These are phyloP conservation scores for Scaptomyza pallida DNA, from an alignment of 1,140 invertebrate genomes.

Conservation along the genomic window DNA sequence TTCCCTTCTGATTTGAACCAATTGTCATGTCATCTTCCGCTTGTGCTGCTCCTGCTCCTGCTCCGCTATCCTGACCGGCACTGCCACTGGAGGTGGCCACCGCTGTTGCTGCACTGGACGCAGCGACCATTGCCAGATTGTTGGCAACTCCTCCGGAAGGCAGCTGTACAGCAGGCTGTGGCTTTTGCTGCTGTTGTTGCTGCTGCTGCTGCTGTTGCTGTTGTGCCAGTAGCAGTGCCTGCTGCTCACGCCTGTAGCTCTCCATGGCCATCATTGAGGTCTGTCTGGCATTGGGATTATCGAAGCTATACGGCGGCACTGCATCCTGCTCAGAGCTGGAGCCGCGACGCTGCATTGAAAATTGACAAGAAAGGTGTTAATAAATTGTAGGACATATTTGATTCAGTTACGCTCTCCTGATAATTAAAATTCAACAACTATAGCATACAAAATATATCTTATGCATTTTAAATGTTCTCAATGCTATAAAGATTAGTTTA, in stretches of 20 bases:
- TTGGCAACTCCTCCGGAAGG: conserved; percentile 45
- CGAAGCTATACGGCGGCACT: conserved; percentile 80
- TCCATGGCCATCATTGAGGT: conserved; percentile 84
- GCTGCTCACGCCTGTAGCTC: conserved; percentile 76
- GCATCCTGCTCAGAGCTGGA: conserved; percentile 80
- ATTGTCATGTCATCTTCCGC: conserved; percentile 62
- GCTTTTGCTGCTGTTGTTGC: conserved; percentile 33
- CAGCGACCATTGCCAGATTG: conserved; percentile 64
- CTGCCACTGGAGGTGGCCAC: conserved; percentile 56
- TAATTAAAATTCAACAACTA: no score
- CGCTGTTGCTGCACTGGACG: conserved; percentile 61
- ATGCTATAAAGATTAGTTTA: not conserved
- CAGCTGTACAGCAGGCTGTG: conserved; percentile 23
- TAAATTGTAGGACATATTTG: not conserved
- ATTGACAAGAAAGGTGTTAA: conserved; percentile 16
- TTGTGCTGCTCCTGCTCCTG: conserved; percentile 15
- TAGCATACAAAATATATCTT: not conserved
- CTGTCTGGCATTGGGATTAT: conserved; percentile 80
- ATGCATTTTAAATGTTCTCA: no score
- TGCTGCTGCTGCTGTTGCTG: conserved; percentile 53
- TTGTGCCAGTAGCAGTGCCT: conserved; percentile 58
- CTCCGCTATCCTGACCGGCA: conserved; percentile 32
- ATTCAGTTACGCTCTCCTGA: no score
- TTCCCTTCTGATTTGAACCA: conserved; percentile 58
- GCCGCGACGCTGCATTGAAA: conserved; percentile 62